phyloP scores from a whole-genome alignment of 2,888 invertebrate species.

The Sinohyriopsis cumingii region DNA sequence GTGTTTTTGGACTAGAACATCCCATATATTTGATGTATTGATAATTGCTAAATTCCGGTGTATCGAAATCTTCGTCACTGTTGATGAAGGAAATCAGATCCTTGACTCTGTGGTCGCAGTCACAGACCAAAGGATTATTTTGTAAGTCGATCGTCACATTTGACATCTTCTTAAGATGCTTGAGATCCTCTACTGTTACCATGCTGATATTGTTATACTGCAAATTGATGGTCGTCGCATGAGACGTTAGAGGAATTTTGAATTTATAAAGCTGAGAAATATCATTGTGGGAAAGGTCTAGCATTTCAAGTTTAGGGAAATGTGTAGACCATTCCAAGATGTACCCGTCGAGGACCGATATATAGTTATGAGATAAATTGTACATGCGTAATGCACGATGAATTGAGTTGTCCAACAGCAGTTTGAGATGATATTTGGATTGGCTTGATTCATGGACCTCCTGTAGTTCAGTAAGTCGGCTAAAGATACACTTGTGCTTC shows the following conservation, averaged over 20 bases:
- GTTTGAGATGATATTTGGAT: conserved; percentile 37
- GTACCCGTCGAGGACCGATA: conserved; percentile 31
- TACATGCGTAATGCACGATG: conserved; percentile 37
- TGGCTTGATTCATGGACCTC: conserved; percentile 33
- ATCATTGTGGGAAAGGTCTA: conserved; percentile 51
- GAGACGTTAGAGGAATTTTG: conserved; percentile 22
- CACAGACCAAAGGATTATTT: conserved; percentile 51
- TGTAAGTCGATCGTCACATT: conserved; percentile 46
- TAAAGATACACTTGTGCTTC: conserved; percentile 34
- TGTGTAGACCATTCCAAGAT: conserved; percentile 43
- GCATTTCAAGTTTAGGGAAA: conserved; percentile 43
- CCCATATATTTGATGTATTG: conserved; percentile 35
- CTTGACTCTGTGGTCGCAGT: conserved; percentile 32
- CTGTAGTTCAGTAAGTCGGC: conserved; percentile 35
- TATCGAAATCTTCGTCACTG: conserved; percentile 15
- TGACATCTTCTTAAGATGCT: conserved; percentile 30
- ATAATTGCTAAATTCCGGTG: conserved; percentile 22
- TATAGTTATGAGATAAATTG: conserved; percentile 34
- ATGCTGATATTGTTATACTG: conserved; percentile 47
- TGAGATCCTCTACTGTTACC: conserved; percentile 35
- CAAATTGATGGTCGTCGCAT: conserved; percentile 32
- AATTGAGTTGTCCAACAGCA: conserved; percentile 34
- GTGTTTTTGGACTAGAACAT: conserved; percentile 34
- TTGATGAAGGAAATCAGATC: conserved; percentile 21
- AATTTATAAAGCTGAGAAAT: conserved; percentile 43